Base-by-base conservation (phyloP, 2,888 invertebrate species). In the Stictocephala bisonia region DNA sequence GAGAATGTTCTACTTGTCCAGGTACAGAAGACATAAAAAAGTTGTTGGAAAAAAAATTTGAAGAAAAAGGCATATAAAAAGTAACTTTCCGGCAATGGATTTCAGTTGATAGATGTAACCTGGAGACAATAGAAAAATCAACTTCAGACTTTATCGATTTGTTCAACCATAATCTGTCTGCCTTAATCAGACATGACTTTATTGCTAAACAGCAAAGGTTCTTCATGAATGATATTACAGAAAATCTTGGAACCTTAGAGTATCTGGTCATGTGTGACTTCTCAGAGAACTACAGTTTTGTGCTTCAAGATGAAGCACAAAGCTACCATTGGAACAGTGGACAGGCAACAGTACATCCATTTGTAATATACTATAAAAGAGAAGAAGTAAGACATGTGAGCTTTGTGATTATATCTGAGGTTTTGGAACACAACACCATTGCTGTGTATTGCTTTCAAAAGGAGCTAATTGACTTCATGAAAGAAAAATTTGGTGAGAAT, bases 261-360 rank as follows among this genome's bases (percentile, higher is more conserved):
- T 26, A 50, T 11, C n/a, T 71, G 13, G 71, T 40, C 9, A 13
- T 44, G 13, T 56, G 71, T 13, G 71, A 71, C 44, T 71, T 71
- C 29, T 15, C 71, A 22, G 71, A 71, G 44, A 71, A 71, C 29
- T 71, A 71, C 48, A 60, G 26, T 24, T 44, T 71, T 11, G 71
- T 71, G n/a, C 3, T 71, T 4, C 71, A 71, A 64, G 71, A 71
- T 64, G 71, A 71, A 48, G 71, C 44, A 6, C 64, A 71, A 20
- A 20, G 48, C 6, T 71, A 31, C 27, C 71, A 71, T 26, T 44
- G 71, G 71, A 27, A 26, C 15, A 48, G 18, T 44, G 3, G 26
- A 3, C 44, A 50, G 27, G 60, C 71, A 3, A 71, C 71, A 41
- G 27, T 71, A 15, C 44, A 71, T 50, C 64, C 71, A 2, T 64